A percentile compares a stretch with the other conserved stretches of the same genome.
These are phyloP conservation scores for Pogonophryne albipinna DNA, from an alignment of 2,797 vertebrate species.

Conservation along the genomic window DNA sequence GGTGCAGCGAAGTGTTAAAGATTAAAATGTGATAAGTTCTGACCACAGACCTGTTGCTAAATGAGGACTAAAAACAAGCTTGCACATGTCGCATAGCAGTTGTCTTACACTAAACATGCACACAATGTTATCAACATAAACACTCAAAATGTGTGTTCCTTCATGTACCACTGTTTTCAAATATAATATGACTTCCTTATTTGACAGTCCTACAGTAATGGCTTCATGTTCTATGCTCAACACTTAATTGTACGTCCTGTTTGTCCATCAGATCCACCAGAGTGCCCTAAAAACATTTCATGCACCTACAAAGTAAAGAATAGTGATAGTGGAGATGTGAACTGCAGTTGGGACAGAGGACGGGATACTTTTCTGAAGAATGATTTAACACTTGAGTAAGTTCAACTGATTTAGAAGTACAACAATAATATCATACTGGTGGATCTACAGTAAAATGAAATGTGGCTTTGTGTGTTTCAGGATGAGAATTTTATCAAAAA, in stretches of 20 bases:
- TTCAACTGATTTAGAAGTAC: constrained; percentile 20
- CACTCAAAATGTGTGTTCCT: background rate
- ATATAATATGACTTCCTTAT: background rate
- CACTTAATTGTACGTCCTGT: background rate
- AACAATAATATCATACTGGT: too few species aligned
- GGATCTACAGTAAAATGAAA: constrained; percentile 8
- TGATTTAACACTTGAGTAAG: constrained; percentile 82
- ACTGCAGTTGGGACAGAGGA: constrained; percentile 88
- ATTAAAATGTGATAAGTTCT: constrained; percentile 15
- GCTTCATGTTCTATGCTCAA: background rate
- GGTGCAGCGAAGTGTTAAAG: constrained; percentile 18
- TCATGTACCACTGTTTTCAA: background rate
- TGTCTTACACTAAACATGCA: background rate
- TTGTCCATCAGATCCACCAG: constrained; percentile 86
- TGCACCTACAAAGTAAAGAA: constrained; percentile 83
- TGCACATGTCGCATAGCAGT: background rate
- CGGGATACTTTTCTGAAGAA: constrained; percentile 76
- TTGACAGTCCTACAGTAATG: background rate
- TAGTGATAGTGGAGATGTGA: constrained; percentile 66
- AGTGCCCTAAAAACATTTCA: constrained; percentile 82
- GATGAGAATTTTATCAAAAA: constrained; percentile 40
- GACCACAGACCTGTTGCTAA: constrained; percentile 19
- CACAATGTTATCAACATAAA: background rate
- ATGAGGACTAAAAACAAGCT: background rate
- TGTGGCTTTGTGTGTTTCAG: constrained; percentile 60